Conservation (phyloP, 2,888 invertebrate genomes). For the Heterodera filipjevi region DNA sequence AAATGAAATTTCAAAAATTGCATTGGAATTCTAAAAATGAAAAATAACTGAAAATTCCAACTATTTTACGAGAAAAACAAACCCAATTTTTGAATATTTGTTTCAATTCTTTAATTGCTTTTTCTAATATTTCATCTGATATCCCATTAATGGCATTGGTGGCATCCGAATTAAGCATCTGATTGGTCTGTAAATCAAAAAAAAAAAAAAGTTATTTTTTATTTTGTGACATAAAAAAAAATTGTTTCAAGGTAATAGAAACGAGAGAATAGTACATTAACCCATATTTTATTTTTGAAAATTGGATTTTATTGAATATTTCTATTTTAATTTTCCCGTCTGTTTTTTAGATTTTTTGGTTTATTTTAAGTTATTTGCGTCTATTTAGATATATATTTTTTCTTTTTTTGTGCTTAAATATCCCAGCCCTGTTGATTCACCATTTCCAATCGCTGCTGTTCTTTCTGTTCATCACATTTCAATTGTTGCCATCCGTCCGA, state of each 20-base stretch:
- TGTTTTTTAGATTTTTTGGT: too few relatives aligned
- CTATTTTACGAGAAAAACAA: not conserved
- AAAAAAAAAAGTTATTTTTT: too few relatives aligned
- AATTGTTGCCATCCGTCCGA: not conserved
- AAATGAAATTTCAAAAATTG: not conserved
- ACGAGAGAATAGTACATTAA: too few relatives aligned
- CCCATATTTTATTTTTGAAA: too few relatives aligned
- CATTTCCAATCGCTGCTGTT: not conserved
- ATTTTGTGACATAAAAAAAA: too few relatives aligned
- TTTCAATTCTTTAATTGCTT: not conserved
- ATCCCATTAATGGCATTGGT: not conserved
- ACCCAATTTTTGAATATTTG: conserved; percentile 1
- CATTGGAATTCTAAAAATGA: not conserved
- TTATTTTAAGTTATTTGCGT: too few relatives aligned
- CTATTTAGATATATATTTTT: too few relatives aligned
- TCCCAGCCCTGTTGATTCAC: too few relatives aligned
- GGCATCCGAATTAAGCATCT: not conserved
- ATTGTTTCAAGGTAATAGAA: too few relatives aligned
- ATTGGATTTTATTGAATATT: too few relatives aligned
- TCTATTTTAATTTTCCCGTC: too few relatives aligned
- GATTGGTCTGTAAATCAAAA: not conserved
- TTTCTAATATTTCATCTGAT: not conserved
- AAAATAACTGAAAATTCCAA: not conserved
- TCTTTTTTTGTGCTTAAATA: not conserved
- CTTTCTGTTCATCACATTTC: not conserved